phyloP scores from a whole-genome alignment of 2,888 invertebrate species.

The Ectemnius lituratus region DNA sequence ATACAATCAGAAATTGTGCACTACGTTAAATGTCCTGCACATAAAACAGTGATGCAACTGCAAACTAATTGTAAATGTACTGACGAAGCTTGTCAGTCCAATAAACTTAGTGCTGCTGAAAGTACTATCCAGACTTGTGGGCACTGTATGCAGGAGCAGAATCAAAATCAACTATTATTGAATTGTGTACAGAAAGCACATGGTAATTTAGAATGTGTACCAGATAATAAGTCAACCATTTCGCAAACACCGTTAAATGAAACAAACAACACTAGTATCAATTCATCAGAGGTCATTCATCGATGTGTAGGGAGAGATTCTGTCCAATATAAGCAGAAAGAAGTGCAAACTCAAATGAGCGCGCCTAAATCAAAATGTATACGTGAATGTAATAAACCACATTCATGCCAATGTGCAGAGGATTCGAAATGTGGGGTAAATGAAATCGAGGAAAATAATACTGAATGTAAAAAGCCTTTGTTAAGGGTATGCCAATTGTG shows the following conservation, averaged over 20 bases:
- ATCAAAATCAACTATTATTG: conserved; percentile 7
- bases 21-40: conserved; percentile 46
- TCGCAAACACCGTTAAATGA: conserved; percentile 30
- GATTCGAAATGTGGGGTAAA: conserved; percentile 13
- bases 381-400: conserved; percentile 37
- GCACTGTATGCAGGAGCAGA: conserved; percentile 44
- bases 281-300: conserved; percentile 22
- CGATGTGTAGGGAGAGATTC: conserved; percentile 16
- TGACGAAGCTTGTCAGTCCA: conserved; percentile 37
- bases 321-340: conserved; percentile 63
- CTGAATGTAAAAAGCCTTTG: conserved; percentile 18
- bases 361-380: conserved; percentile 64
- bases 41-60: conserved; percentile 37
- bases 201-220: conserved; percentile 12
- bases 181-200: conserved; percentile 21
- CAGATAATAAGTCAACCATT: conserved; percentile 13
- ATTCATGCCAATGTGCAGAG: not conserved
- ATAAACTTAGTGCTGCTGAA: conserved; percentile 37
- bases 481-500: conserved; percentile 40
- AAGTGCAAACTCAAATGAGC: conserved; percentile 72
- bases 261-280: conserved; percentile 19
- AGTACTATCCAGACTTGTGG: conserved; percentile 25
- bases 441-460: conserved; percentile 9
- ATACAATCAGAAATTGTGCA: conserved; percentile 45
- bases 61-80: conserved; percentile 37